Percentiles rank a stretch among this genome's conserved stretches.
phyloP scores from a whole-genome alignment of 1,140 invertebrate genomes.

The Ceratoteleas bidentatus region DNA sequence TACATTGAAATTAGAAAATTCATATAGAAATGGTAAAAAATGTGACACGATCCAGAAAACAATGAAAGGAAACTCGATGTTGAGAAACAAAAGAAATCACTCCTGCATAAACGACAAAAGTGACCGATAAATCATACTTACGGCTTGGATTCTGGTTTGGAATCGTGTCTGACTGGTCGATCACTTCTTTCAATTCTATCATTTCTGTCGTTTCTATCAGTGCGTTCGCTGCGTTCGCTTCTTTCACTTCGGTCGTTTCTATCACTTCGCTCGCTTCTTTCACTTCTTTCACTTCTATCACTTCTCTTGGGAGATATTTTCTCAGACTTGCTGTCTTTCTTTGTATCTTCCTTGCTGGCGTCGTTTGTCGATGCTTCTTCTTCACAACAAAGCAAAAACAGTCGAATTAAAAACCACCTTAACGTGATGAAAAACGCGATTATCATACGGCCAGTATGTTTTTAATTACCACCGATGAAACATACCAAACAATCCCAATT shows the following conservation, averaged over 20 bases:
- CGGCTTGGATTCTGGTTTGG: too few relatives aligned
- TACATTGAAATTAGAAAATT: too few relatives aligned
- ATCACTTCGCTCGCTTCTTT: background rate
- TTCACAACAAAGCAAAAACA: conserved; percentile 50
- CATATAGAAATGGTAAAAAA: too few relatives aligned
- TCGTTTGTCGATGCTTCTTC: conserved; percentile 65
- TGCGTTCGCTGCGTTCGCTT: background rate
- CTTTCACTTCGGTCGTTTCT: conserved; percentile 35
- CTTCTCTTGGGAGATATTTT: conserved; percentile 56
- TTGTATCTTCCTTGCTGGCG: conserved; percentile 68
- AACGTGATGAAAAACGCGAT: conserved; percentile 9
- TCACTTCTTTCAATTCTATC: conserved; percentile 6
- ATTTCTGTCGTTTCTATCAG: conserved; percentile 32
- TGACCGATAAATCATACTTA: too few relatives aligned
- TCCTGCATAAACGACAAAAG: too few relatives aligned
- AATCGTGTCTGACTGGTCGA: conserved; percentile 7
- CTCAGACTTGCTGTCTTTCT: conserved; percentile 70
- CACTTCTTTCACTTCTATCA: conserved; percentile 35
- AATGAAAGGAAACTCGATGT: too few relatives aligned
- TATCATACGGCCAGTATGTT: background rate
- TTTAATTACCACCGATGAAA: too few relatives aligned
- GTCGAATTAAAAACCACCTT: conserved; percentile 23
- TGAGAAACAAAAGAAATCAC: too few relatives aligned
- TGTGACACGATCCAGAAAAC: too few relatives aligned
- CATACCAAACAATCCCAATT: too few relatives aligned